Evolutionary conservation across 2,113 vertebrate genomes (phyloP), one percentile per base, ranked within the genome.

Genomic region (Calidris pugnax): DNA sequence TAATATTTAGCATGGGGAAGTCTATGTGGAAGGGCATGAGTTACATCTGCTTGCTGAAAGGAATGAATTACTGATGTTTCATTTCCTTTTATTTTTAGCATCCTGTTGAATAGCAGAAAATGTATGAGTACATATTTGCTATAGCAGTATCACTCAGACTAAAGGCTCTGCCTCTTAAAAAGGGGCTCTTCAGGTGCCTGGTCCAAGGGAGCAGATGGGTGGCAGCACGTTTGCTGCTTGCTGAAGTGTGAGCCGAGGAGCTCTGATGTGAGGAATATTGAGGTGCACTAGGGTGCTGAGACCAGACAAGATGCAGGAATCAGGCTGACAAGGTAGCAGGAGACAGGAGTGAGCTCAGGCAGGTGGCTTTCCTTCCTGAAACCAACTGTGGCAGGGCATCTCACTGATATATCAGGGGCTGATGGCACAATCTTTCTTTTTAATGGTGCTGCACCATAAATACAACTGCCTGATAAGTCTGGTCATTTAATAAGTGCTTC

Each of bases 51-150:
- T 89, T 56, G 14, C 64, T 89, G 88, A 75, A 71, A 43, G 63
- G 69, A 87, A 84, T 68, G 56, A 60, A 48, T 68, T 92, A 62
- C 81, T 82, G 66, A 51, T 59, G 95, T 91, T 95, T 91, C 27
- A 62, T 89, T 89, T 91, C 53, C 69, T 59, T 92, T 92, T 81
- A 83, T 90, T 87, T 89, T 89, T 88, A 89, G 74, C 77, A 68
- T 85, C 30, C 33, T 41, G 39, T 45, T 87, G 66, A 94, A 51
- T 35, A 85, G 80, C 10, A 6, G 67, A 66, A 89, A 85, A 57
- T 69, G 23, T 79, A 27, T 19, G 16, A 91, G 50, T 55, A 41
- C 22, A 0, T 62, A 37, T 93, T 91, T 95, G 53, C 32, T 87
- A 2, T 47, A 63, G 59, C 41, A 30, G 1, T 82, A 32, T 66